Evolutionary conservation across 1,140 invertebrate species (phyloP).

Genomic region (Alviniconcha marisindica): DNA sequence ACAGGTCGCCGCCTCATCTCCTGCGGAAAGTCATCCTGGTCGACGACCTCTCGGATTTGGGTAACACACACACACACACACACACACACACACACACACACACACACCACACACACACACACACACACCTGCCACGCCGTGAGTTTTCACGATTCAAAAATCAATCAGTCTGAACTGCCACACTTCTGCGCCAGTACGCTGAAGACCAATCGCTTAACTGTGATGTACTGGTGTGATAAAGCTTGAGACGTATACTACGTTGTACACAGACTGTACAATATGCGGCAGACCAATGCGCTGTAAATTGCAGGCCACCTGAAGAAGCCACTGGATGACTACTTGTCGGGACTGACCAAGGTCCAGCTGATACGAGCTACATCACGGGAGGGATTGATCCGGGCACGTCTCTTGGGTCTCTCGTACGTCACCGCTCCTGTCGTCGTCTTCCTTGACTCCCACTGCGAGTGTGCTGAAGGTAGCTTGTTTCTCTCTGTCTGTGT

Average conservation of each 20-base stretch:
- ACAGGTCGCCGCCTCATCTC: conserved; percentile 22
- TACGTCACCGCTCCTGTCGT: conserved; percentile 91
- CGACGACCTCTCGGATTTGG: conserved; percentile 97
- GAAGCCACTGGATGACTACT: conserved; percentile 93
- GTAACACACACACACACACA: conserved; percentile 75
- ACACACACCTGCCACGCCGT: too few relatives aligned
- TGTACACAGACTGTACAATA: too few relatives aligned
- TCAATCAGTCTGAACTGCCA: too few relatives aligned
- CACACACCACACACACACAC: too few relatives aligned
- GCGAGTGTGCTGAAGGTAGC: conserved; percentile 85
- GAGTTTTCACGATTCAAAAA: too few relatives aligned
- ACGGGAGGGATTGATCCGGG: conserved; percentile 85
- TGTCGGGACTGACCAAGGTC: conserved; percentile 86
- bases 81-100: background rate
- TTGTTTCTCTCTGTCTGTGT: too few relatives aligned
- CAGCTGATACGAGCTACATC: conserved; percentile 85
- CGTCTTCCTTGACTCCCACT: conserved; percentile 98
- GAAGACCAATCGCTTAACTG: too few relatives aligned
- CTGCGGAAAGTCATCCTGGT: conserved; percentile 78
- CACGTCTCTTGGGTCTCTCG: conserved; percentile 88
- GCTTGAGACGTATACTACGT: too few relatives aligned
- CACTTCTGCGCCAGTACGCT: too few relatives aligned
- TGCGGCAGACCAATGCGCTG: too few relatives aligned
- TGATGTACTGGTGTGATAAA: too few relatives aligned
- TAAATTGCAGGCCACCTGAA: conserved; percentile 84